Evolutionary conservation across 2,797 vertebrate species (phyloP).

Genomic region (Anabas testudineus): DNA sequence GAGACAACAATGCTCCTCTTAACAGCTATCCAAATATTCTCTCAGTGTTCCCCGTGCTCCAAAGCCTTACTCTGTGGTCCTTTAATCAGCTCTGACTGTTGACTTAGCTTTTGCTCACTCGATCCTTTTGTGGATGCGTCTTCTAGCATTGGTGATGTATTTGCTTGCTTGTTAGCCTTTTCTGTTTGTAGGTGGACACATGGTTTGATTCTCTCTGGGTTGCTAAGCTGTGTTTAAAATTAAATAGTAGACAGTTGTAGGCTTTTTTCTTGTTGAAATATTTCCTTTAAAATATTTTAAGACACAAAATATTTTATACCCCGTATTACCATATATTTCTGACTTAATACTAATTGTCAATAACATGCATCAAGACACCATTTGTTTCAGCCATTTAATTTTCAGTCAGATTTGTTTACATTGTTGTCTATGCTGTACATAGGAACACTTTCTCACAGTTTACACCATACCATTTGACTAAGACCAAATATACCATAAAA

Average conservation of each 20-base stretch:
- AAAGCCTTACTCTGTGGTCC: conserved; percentile 12
- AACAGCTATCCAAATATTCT: conserved; percentile 76
- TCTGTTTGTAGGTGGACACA: conserved; percentile 28
- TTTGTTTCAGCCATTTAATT: conserved; percentile 46
- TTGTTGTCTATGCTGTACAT: conserved; percentile 64
- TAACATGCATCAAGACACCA: conserved; percentile 7
- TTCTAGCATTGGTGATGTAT: conserved; percentile 46
- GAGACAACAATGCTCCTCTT: conserved; percentile 82
- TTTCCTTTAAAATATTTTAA: not conserved
- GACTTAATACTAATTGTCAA: conserved; percentile 11
- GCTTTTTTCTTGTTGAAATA: not conserved
- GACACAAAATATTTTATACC: not conserved
- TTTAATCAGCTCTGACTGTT: conserved; percentile 73
- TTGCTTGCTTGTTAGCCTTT: conserved; percentile 56
- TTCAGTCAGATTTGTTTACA: conserved; percentile 72
- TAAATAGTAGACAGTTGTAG: not conserved
- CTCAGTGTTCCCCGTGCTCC: conserved; percentile 32
- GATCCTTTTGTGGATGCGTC: conserved; percentile 48
- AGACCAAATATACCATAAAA: conserved; percentile 67
- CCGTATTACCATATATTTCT: not conserved
- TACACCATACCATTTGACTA: conserved; percentile 44
- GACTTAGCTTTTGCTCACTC: conserved; percentile 57
- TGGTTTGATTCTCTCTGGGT: conserved; percentile 35
- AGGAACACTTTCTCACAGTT: conserved; percentile 51
- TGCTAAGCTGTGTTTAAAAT: conserved; percentile 39